phyloP scores from a whole-genome alignment of 92 coral and sea anemone genomes.

The Siderastrea siderea region DNA sequence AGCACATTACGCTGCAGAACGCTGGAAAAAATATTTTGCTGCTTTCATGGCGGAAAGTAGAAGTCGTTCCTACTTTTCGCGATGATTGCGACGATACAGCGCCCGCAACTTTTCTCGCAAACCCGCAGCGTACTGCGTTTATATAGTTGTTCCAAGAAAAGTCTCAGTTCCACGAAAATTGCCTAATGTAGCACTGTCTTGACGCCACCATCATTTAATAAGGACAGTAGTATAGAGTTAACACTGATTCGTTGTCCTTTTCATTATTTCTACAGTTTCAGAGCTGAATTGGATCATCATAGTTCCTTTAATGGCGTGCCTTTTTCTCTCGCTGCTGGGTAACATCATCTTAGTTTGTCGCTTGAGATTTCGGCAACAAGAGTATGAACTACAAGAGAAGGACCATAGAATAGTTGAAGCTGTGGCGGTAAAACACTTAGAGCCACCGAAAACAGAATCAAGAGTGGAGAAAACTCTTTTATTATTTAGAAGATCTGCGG shows the following conservation, averaged over 20 bases:
- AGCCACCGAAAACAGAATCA: background rate
- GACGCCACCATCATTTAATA: no score
- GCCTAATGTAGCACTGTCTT: no score
- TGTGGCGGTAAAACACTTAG: conserved; percentile 1
- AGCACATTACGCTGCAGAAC: no score
- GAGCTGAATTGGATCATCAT: conserved; percentile 75
- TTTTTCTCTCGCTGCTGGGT: conserved; percentile 62
- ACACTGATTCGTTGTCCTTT: background rate
- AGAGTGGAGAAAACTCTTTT: conserved; percentile 12
- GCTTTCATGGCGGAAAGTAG: no score
- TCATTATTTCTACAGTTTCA: conserved; percentile 30
- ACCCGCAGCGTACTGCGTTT: no score
- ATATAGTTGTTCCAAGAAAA: no score
- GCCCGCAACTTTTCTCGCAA: no score
- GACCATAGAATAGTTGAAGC: background rate
- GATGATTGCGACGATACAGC: no score
- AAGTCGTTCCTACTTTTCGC: no score
- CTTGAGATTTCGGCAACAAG: conserved; percentile 36
- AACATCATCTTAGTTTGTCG: conserved; percentile 75
- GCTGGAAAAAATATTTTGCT: no score
- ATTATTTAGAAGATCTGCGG: conserved; percentile 27
- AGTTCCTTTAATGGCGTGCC: conserved; percentile 68
- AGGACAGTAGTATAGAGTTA: no score
- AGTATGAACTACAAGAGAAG: conserved; percentile 1
- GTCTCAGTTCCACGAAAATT: no score